Conservation (phyloP, 2,888 invertebrate species). For the Entomobrya proxima region DNA sequence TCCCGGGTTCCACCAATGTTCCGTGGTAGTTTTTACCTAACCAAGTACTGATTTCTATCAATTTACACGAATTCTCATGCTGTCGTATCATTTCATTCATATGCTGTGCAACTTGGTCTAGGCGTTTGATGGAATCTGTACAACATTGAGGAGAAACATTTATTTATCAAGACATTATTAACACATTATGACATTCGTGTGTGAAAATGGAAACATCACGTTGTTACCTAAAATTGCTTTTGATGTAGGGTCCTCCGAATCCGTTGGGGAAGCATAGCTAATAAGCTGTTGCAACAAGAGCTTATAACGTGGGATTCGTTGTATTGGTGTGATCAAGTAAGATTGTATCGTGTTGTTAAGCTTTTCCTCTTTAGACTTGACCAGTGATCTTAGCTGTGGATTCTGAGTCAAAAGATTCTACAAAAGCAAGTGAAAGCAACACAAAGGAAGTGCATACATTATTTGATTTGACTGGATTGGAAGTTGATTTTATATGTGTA, state of each 20-base stretch:
- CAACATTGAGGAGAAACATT: conserved; percentile 1
- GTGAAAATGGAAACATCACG: neutral
- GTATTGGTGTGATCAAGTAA: conserved; percentile 86
- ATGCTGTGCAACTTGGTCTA: conserved; percentile 84
- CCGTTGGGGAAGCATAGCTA: conserved; percentile 64
- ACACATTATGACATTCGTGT: neutral
- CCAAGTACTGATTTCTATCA: conserved; percentile 81
- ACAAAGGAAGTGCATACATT: neutral
- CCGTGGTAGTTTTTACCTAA: conserved; percentile 68
- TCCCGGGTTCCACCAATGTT: conserved; percentile 72
- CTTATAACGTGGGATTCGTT: conserved; percentile 87
- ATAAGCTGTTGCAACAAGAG: conserved; percentile 83
- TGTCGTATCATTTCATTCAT: conserved; percentile 86
- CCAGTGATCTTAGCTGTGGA: conserved; percentile 48
- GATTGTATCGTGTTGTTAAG: conserved; percentile 84
- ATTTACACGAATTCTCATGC: conserved; percentile 84
- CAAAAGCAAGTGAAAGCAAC: conserved; percentile 28
- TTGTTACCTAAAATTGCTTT: conserved; percentile 69
- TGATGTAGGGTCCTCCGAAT: conserved; percentile 63
- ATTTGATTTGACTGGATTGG: neutral
- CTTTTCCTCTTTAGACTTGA: conserved; percentile 78
- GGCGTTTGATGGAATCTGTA: conserved; percentile 83
- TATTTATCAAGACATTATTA: neutral
- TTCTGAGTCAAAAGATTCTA: conserved; percentile 60
- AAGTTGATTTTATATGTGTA: too few relatives aligned